phyloP scores from a whole-genome alignment of 2,797 vertebrate species.

The Coendou prehensilis region DNA sequence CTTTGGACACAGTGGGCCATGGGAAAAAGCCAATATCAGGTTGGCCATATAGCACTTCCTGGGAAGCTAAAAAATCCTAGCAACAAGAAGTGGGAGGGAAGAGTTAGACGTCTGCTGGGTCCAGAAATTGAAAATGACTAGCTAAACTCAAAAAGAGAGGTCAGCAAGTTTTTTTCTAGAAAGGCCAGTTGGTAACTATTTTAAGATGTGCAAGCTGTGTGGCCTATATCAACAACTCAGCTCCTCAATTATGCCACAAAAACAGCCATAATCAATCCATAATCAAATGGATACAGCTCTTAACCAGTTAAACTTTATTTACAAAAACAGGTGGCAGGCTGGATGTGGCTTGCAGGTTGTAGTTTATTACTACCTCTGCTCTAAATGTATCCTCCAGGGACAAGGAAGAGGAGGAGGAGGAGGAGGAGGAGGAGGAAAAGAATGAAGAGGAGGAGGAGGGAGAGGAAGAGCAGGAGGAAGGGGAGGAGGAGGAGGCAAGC shows the following conservation, averaged over 20 bases:
- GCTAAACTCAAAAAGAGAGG: background rate
- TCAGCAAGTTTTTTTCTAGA: constrained; percentile 14
- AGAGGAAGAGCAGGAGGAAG: background rate
- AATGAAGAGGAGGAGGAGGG: background rate
- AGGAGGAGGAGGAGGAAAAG: background rate
- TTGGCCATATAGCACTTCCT: background rate
- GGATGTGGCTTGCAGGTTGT: background rate
- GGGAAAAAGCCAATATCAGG: background rate
- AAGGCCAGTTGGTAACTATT: constrained; percentile 21
- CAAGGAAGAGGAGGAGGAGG: background rate
- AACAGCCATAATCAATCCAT: background rate
- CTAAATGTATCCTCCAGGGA: background rate
- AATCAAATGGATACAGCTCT: background rate
- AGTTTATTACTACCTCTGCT: background rate
- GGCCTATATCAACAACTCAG: background rate
- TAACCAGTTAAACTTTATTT: background rate
- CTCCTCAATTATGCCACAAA: background rate
- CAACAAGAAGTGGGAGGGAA: background rate
- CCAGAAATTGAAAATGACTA: background rate
- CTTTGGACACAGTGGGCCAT: background rate
- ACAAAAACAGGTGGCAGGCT: background rate
- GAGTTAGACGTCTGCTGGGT: background rate
- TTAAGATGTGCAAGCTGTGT: background rate
- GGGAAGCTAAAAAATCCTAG: background rate
- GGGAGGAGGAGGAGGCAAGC: no score